Base-by-base conservation (phyloP, 2,888 invertebrate genomes). In the Ophion obscuratus region DNA sequence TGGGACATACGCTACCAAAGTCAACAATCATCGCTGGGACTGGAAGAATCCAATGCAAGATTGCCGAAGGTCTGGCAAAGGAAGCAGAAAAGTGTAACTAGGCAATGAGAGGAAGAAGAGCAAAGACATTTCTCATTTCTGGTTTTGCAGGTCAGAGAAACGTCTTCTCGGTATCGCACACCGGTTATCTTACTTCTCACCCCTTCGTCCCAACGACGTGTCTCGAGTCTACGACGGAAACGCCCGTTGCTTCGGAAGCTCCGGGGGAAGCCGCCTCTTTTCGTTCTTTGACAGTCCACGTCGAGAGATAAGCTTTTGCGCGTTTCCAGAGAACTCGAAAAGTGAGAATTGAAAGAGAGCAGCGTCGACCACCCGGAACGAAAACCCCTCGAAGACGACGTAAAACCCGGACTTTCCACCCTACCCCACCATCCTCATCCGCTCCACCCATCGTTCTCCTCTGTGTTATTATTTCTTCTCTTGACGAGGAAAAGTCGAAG, bases 111-210 rank as follows among this genome's bases (percentile, higher is more conserved):
- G 61, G 77, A 74, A 74, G 53, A 40, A 62, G 77, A 74, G 89
- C 89, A 92, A 92, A 93, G 93, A 93, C 93, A 93, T 93, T 93
- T 93, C 94, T 94, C 93, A 93, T 94, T 93, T 94, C 93, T 93
- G 92, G 92, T 92, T 89, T 71, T 85, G 64, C 90, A 89, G 90
- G 91, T 89, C 91, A 81, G 75, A 59, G 61, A 77, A 86, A 67
- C 84, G 88, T 87, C 85, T 74, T 75, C 31, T 61, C 84, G 61
- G 59, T 80, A 71, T 61, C 75, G 47, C 57, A 36, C 57, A 36
- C 62, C 61, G 68, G 93, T 93, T 93, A 93, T 93, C 93, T 92
- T 90, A 90, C 89, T 64, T 85, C 70, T 27, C 67, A 36, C 31
- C 62, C 36, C 47, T 61, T 62, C 78, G 27, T 70, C 20, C 20